These are phyloP conservation scores for Lysiphlebus fabarum DNA, from an alignment of 1,140 invertebrate genomes.

Conservation along the genomic window DNA sequence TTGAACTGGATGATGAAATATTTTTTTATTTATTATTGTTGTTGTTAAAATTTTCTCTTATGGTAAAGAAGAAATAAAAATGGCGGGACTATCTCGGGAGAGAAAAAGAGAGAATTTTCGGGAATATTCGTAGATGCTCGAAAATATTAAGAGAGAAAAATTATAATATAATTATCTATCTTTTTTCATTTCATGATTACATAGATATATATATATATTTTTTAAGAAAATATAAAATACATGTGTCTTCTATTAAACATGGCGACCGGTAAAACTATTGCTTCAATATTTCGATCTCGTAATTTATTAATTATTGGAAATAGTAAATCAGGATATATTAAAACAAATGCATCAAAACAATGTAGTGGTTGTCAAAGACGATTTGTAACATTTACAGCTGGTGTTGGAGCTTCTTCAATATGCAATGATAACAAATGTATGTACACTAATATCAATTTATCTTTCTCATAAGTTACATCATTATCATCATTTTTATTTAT, in stretches of 20 bases:
- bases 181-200: too few relatives aligned
- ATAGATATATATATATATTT: too few relatives aligned
- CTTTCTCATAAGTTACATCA: slow-evolving; percentile 42
- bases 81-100: too few relatives aligned
- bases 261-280: slow-evolving; percentile 51
- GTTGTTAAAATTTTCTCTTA: too few relatives aligned
- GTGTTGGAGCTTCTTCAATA: slow-evolving; percentile 36
- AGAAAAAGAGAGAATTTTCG: too few relatives aligned
- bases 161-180: too few relatives aligned
- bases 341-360: slow-evolving; percentile 27
- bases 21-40: too few relatives aligned
- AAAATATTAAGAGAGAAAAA: too few relatives aligned
- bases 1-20: too few relatives aligned
- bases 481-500: slow-evolving; percentile 8
- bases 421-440: slow-evolving; percentile 40
- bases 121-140: too few relatives aligned
- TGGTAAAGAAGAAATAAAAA: too few relatives aligned
- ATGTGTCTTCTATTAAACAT: slow-evolving; percentile 49
- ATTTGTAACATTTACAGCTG: slow-evolving; percentile 27
- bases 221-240: too few relatives aligned
- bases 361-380: slow-evolving; percentile 37
- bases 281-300: slow-evolving; percentile 42
- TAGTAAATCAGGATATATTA: slow-evolving; percentile 40
- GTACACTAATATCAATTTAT: slow-evolving; percentile 1
- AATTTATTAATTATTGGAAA: slow-evolving; percentile 42